Evolutionary conservation across 2,113 vertebrate species (phyloP).

Genomic region (Oncorhynchus kisutch): DNA sequence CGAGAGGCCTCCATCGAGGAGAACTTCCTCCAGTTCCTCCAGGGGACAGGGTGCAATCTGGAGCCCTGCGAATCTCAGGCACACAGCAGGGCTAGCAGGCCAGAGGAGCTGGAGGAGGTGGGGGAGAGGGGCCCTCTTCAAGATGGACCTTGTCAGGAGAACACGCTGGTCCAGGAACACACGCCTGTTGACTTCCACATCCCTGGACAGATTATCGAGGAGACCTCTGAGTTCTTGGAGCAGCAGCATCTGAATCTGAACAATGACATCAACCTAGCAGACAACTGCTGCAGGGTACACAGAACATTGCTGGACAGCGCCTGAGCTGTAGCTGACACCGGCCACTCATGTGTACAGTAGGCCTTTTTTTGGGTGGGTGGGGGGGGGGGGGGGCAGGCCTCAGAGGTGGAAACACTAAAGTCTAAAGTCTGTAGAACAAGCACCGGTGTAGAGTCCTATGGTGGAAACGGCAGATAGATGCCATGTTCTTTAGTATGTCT

Average conservation of each 20-base stretch:
- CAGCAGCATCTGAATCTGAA: slow-evolving; percentile 80
- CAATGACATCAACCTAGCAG: slow-evolving; percentile 77
- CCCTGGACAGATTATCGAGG: slow-evolving; percentile 93
- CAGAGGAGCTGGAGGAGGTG: slow-evolving; percentile 60
- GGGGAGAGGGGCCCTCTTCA: too few species aligned
- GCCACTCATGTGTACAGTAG: slow-evolving; percentile 11
- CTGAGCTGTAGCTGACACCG: slow-evolving; percentile 57
- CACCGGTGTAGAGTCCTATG: too few species aligned
- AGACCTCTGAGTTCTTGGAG: slow-evolving; percentile 84
- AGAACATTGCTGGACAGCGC: slow-evolving; percentile 39
- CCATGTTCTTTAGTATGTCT: slow-evolving; percentile 11
- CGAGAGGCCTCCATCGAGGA: slow-evolving; percentile 95
- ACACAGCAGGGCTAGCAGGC: slow-evolving; percentile 70
- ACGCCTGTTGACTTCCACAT: slow-evolving; percentile 86
- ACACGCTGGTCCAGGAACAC: slow-evolving; percentile 60
- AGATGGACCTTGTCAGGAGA: slow-evolving; percentile 24
- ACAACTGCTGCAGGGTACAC: slow-evolving; percentile 70
- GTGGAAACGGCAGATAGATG: slow-evolving; percentile 7
- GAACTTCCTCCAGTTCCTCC: slow-evolving; percentile 97
- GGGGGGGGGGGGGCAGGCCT: too few species aligned
- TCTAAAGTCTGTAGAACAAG: too few species aligned
- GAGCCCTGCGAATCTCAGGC: slow-evolving; percentile 75
- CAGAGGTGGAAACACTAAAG: too few species aligned
- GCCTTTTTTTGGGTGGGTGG: too few species aligned
- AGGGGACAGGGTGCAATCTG: slow-evolving; percentile 85